A percentile compares a stretch with the other conserved stretches of the same genome.
Evolutionary conservation across 2,888 invertebrate species (phyloP).

Genomic region (Drosophila lacicola): DNA sequence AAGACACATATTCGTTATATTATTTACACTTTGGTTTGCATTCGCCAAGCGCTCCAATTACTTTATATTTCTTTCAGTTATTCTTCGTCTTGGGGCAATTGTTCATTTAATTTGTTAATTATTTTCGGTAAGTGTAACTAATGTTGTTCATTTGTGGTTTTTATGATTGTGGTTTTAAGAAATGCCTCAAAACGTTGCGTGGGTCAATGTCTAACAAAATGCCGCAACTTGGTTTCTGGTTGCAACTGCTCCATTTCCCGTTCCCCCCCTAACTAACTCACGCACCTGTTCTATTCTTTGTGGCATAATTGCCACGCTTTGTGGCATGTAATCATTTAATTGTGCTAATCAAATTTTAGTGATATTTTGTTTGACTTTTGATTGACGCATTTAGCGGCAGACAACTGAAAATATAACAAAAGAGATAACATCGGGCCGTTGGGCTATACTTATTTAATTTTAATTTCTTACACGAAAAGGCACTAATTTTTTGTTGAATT

Average conservation of each 20-base stretch:
- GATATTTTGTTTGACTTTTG: constrained; percentile 57
- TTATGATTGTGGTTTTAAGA: constrained; percentile 35
- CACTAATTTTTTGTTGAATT: not conserved
- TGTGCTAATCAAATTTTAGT: constrained; percentile 76
- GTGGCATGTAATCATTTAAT: constrained; percentile 77
- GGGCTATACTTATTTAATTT: constrained; percentile 1
- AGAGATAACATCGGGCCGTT: constrained; percentile 12
- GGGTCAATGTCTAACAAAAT: constrained; percentile 61
- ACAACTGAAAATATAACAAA: constrained; percentile 32
- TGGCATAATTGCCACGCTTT: constrained; percentile 71
- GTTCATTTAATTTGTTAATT: constrained; percentile 77
- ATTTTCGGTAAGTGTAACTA: constrained; percentile 72
- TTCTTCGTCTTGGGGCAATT: constrained; percentile 44
- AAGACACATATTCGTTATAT: constrained; percentile 18
- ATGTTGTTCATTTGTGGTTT: constrained; percentile 77
- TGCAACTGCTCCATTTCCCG: constrained; percentile 15
- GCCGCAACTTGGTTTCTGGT: constrained; percentile 17
- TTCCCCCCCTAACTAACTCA: not conserved
- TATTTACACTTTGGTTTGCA: constrained; percentile 25
- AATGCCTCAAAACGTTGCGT: constrained; percentile 60
- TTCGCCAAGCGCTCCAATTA: constrained; percentile 58
- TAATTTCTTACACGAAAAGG: constrained; percentile 5
- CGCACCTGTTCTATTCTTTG: constrained; percentile 31
- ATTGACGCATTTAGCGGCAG: constrained; percentile 68
- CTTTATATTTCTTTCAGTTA: constrained; percentile 25